Base-by-base conservation (phyloP, 2,888 invertebrate genomes). In the Scelioninae gen. 2 region DNA sequence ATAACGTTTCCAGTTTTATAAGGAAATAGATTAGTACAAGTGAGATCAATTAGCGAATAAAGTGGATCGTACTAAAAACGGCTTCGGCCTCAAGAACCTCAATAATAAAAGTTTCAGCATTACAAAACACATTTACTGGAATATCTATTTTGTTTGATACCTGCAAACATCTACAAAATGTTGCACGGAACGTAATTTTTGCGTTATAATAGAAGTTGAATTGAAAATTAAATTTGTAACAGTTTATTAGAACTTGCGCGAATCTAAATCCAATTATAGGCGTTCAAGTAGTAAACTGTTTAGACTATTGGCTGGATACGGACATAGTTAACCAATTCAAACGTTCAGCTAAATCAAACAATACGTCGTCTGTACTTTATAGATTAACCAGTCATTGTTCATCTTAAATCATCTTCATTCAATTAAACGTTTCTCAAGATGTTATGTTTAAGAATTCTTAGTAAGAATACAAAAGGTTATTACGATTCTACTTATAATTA, bases 41-140 rank as follows among this genome's bases (percentile, higher is more conserved):
- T 55, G 52, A 45, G 45, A 68, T 68, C 43, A 48, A 60, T 68
- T 60, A 68, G 52, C 16, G 28, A 64, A 64, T 53, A 46, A 68
- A 68, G 68, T 60, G 43, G 60, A 60, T 60, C 37, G 31, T 52
- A 45, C 60, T 53, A 60, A 68, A 68, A 60, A 68, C 45, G 53
- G 68, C 9, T 37, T 52, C 0, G 57, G 19, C 46, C 28, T 28
- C 28, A 35, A 41, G 18, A 53, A 68, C 53, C 37, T 60, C 31
- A 53, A 68, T 60, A 53, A 68, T 60, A 19, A 19, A 19, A 15
- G 39, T 46, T 31, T 28, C 19, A 33, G n/a, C 43, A 16, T 68
- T 68, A 39, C 67, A 58, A 68, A 50, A 68, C 13, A 33, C 28
- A 10, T 43, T 39, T 41, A 25, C 13, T 28, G 10, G 18, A 10